Conservation (phyloP, 2,888 invertebrate genomes). For the Cynaeus angustus region DNA sequence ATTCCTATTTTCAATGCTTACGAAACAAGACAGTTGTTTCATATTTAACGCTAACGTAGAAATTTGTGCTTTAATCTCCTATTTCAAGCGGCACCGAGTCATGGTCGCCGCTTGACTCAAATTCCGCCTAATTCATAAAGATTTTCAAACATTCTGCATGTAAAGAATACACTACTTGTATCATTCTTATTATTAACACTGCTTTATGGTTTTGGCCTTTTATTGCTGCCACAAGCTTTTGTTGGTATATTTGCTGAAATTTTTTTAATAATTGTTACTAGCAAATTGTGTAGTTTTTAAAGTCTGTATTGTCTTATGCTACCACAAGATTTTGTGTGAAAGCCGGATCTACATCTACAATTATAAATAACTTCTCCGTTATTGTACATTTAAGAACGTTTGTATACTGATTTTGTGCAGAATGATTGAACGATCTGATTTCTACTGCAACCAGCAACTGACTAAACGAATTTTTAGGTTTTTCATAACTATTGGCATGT, state of each 20-base stretch:
- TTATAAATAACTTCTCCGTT: too few species aligned
- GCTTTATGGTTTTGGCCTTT: slow-evolving; percentile 67
- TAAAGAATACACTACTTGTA: slow-evolving; percentile 59
- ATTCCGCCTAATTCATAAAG: slow-evolving; percentile 58
- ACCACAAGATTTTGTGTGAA: slow-evolving; percentile 27
- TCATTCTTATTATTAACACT: slow-evolving; percentile 66
- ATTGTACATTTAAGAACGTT: background rate
- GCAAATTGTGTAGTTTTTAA: slow-evolving; percentile 37
- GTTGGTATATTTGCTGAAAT: slow-evolving; percentile 55
- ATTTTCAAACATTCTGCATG: slow-evolving; percentile 73
- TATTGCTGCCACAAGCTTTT: slow-evolving; percentile 64
- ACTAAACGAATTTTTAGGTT: slow-evolving; percentile 42
- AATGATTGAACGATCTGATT: slow-evolving; percentile 68
- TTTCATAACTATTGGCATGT: slow-evolving; percentile 62
- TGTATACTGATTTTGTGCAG: slow-evolving; percentile 66
- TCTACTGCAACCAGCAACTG: slow-evolving; percentile 45
- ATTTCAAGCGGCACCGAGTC: slow-evolving; percentile 23
- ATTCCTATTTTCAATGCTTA: slow-evolving; percentile 54
- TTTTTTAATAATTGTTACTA: slow-evolving; percentile 47
- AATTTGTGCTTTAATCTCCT: slow-evolving; percentile 56
- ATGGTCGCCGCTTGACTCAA: slow-evolving; percentile 36
- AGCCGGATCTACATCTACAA: slow-evolving; percentile 16
- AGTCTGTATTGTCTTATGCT: slow-evolving; percentile 19
- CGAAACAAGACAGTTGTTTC: slow-evolving; percentile 44
- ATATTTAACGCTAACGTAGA: slow-evolving; percentile 58